phyloP scores from a whole-genome alignment of 2,797 vertebrate species.

The Glyptemys insculpta region DNA sequence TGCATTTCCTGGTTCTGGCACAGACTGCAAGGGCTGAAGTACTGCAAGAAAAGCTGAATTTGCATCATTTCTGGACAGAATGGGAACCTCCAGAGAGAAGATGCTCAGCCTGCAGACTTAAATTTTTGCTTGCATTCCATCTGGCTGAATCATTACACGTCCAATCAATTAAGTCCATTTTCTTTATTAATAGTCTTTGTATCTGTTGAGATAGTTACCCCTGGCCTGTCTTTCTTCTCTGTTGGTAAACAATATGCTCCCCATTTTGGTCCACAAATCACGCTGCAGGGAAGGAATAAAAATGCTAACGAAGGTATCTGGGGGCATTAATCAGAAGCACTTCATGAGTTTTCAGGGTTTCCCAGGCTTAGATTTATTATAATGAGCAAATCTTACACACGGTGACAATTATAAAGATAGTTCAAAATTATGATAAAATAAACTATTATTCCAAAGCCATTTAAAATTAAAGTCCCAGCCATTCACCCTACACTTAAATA shows the following conservation, averaged over 20 bases:
- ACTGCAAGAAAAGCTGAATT: not conserved
- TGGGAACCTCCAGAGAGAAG: not conserved
- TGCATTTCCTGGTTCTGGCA: not conserved
- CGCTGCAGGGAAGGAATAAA: conserved; percentile 15
- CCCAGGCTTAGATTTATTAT: not conserved
- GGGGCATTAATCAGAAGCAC: not conserved
- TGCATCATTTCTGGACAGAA: not conserved
- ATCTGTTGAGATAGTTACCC: conserved; percentile 48
- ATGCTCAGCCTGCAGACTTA: not conserved
- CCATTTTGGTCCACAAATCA: conserved; percentile 49
- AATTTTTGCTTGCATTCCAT: not conserved
- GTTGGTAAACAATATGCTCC: conserved; percentile 27
- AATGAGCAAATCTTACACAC: not conserved
- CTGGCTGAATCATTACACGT: not conserved
- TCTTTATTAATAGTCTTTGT: conserved; percentile 51
- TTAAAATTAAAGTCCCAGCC: not conserved
- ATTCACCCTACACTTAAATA: conserved; percentile 10
- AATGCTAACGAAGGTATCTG: conserved; percentile 28
- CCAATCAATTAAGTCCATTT: not conserved
- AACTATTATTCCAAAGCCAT: not conserved
- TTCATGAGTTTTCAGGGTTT: not conserved
- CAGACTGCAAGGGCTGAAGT: not conserved
- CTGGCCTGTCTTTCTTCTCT: conserved; percentile 21
- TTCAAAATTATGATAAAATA: conserved; percentile 23
- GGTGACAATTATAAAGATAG: not conserved